Percentiles rank a stretch among this genome's conserved stretches.
Conservation (phyloP, 2,797 vertebrate species). For the Setipinna tenuifilis region DNA sequence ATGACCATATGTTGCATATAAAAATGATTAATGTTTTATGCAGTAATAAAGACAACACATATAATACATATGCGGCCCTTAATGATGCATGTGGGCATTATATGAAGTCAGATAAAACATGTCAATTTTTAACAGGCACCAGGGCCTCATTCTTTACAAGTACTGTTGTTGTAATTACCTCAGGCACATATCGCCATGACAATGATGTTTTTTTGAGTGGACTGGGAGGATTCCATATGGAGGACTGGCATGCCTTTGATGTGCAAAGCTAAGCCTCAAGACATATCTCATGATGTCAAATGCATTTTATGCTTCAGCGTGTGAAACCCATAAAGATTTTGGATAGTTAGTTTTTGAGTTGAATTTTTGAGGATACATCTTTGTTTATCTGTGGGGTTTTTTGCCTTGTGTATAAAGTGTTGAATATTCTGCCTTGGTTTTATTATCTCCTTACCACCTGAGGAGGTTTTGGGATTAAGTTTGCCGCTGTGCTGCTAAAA, state of each 20-base stretch:
- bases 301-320: not conserved
- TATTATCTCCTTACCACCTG: not conserved
- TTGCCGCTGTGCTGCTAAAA: not conserved
- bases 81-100: not conserved
- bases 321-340: not conserved
- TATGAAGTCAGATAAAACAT: not conserved
- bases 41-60: not conserved
- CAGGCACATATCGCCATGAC: not conserved
- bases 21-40: conserved; percentile 4
- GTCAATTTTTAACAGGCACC: not conserved
- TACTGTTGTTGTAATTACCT: not conserved
- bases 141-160: not conserved
- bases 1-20: conserved; percentile 12
- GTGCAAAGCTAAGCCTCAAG: not conserved
- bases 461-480: not conserved
- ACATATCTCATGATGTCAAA: not conserved
- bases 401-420: not conserved
- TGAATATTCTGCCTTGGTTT: not conserved
- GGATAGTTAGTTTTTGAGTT: not conserved
- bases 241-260: not conserved
- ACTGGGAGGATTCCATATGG: not conserved
- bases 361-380: not conserved
- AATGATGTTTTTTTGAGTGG: not conserved
- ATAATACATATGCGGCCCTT: not conserved
- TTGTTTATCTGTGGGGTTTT: not conserved